These are phyloP conservation scores for Cerastoderma edule DNA, from an alignment of 2,888 invertebrate genomes.

Conservation along the genomic window DNA sequence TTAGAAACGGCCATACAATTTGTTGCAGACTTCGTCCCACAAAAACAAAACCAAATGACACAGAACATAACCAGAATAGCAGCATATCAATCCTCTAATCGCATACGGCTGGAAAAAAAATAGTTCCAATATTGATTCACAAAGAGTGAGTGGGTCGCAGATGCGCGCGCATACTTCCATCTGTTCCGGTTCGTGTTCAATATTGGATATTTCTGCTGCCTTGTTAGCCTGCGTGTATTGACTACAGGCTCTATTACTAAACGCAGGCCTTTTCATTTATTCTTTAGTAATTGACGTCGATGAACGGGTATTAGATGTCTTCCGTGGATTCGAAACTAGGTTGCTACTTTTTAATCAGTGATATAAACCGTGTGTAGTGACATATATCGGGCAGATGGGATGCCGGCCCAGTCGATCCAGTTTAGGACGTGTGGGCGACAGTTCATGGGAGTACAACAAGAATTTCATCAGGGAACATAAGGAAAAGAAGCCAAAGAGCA, in stretches of 20 bases:
- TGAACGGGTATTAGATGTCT: too few species aligned
- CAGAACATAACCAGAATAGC: too few species aligned
- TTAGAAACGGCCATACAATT: too few species aligned
- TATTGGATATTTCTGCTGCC: constrained; percentile 15
- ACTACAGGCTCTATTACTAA: background rate
- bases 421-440: constrained; percentile 47
- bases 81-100: too few species aligned
- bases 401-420: constrained; percentile 54
- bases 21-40: too few species aligned
- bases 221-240: constrained; percentile 13
- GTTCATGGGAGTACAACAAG: constrained; percentile 48
- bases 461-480: constrained; percentile 36
- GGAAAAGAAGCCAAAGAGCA: constrained; percentile 37
- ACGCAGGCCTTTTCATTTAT: constrained; percentile 10
- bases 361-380: too few species aligned
- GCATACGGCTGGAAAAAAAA: too few species aligned
- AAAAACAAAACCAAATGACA: too few species aligned
- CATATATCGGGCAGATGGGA: constrained; percentile 50
- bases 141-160: background rate
- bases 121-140: constrained; percentile 3
- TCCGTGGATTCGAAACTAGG: too few species aligned
- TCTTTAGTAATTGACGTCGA: constrained; percentile 5
- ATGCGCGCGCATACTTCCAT: constrained; percentile 10
- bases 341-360: too few species aligned
- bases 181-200: constrained; percentile 6